Evolutionary conservation across 2,797 vertebrate species (phyloP).

Genomic region (Petrocephalus sullivani): DNA sequence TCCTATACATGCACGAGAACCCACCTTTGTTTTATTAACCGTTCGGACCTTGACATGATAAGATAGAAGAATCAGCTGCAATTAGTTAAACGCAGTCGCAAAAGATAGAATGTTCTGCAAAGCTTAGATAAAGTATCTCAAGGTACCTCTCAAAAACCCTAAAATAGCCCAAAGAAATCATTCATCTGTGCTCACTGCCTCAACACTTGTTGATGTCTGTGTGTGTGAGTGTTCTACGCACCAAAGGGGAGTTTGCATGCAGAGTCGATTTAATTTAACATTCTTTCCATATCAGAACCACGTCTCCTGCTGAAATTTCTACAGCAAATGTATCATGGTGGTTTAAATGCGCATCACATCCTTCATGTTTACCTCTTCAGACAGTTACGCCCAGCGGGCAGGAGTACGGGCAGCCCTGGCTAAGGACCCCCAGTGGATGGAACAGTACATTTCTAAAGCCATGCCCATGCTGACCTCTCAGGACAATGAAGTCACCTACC

Average conservation of each 20-base stretch:
- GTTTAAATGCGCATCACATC: background rate
- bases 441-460: slow-evolving; percentile 66
- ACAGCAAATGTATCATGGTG: background rate
- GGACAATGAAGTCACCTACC: slow-evolving; percentile 74
- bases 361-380: slow-evolving; percentile 48
- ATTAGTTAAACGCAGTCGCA: background rate
- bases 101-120: background rate
- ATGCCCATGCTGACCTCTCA: slow-evolving; percentile 73
- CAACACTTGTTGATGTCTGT: background rate
- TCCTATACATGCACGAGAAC: no score
- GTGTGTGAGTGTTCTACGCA: background rate
- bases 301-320: background rate
- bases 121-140: background rate
- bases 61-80: background rate
- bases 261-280: background rate
- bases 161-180: background rate
- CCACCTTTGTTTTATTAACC: background rate
- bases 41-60: background rate
- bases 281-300: background rate
- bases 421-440: slow-evolving; percentile 75
- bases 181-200: background rate
- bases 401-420: slow-evolving; percentile 69
- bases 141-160: background rate
- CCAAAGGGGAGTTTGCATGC: background rate
- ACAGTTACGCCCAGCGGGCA: slow-evolving; percentile 75